Base-by-base conservation (phyloP, 2,888 invertebrate genomes). In the Nomada ruficornis region DNA sequence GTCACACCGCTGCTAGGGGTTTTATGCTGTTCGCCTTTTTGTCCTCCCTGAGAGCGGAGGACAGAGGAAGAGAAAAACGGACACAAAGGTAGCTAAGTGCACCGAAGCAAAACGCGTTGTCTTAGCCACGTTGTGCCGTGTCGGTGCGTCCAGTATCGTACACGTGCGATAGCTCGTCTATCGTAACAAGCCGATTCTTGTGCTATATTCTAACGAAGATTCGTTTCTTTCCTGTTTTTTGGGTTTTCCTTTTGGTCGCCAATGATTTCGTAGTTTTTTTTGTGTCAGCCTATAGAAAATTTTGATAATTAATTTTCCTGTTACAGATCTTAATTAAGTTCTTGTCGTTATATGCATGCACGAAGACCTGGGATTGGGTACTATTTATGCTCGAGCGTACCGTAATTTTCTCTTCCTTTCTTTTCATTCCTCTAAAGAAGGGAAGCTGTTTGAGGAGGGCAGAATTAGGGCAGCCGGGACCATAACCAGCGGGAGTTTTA, bases 11-110 rank as follows among this genome's bases (percentile, higher is more conserved):
- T 67, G 76, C 77, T 68, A 57, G 81, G 74, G 79, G 80, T 87
- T 80, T 84, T 82, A 75, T 79, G 80, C 83, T 74, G 77, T 72
- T 67, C 74, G 78, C 76, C 80, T 83, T 88, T 82, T 88, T 89
- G 79, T 77, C 68, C 47, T 69, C 70, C 67, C 42, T 13, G 69
- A 54, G 13, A 52, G 70, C 54, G 68, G 69, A 62, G n/a, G 36
- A 47, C 64, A 44, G 82, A 62, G 80, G 74, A 69, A 71, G 83
- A 82, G 84, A 82, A 78, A 89, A 80, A 86, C 78, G 65, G 86
- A 83, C 83, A 89, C 88, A 90, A 88, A 90, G 88, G 90, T 88
- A 88, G 89, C 87, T 89, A 87, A 85, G 88, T 85, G 90, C 90
- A 90, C 84, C 89, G 85, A 82, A 89, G 89, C 89, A 88, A 83